Percentiles rank a stretch among this genome's conserved stretches.
Evolutionary conservation across 2,888 invertebrate genomes (phyloP).

Genomic region (Seira ritae): DNA sequence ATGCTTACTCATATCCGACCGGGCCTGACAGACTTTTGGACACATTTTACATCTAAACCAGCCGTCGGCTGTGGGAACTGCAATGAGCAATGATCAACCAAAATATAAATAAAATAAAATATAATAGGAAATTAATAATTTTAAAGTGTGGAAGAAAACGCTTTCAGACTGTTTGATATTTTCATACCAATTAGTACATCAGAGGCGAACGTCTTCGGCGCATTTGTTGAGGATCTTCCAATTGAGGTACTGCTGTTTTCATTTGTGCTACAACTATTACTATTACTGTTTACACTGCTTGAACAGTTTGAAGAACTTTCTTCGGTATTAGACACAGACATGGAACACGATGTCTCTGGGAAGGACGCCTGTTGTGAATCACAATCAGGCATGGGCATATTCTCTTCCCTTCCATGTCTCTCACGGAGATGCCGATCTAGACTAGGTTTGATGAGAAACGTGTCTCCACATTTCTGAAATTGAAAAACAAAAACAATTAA

Average conservation of each 20-base stretch:
- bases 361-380: no score
- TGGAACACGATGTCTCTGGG: no score
- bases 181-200: conserved; percentile 46
- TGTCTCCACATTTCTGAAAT: conserved; percentile 40
- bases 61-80: conserved; percentile 38
- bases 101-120: background rate
- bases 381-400: background rate
- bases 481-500: background rate
- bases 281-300: no score
- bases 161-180: no score
- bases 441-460: conserved; percentile 37
- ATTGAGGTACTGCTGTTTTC: no score
- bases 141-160: background rate
- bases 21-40: conserved; percentile 42
- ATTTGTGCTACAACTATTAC: no score
- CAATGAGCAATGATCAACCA: no score
- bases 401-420: conserved; percentile 23
- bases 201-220: conserved; percentile 37
- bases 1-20: conserved; percentile 51
- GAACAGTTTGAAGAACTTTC: no score
- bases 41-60: conserved; percentile 52
- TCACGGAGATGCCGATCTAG: conserved; percentile 40
- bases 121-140: conserved; percentile 1
- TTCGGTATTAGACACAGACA: no score
- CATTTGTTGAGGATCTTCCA: background rate